Evolutionary conservation across 2,113 vertebrate genomes (phyloP), one percentile per base, ranked within the genome.

Genomic region (Cervus canadensis): DNA sequence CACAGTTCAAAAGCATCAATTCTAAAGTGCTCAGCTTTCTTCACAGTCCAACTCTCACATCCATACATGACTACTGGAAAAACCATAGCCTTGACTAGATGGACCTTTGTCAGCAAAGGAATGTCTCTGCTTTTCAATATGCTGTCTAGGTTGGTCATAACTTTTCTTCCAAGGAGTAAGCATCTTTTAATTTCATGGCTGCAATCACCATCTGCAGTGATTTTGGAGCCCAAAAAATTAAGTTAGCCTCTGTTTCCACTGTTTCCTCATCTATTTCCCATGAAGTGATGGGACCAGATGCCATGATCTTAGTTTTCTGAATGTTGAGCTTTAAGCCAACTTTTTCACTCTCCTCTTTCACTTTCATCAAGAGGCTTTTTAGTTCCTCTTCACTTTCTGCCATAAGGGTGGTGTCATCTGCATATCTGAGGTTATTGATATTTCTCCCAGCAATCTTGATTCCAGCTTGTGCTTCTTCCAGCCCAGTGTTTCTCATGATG

Each of bases 91-190:
- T 67, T 67, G 33, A n/a, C 64, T n/a, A 67, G 19, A n/a, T 0
- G 1, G 8, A 67, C 2, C 33, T 67, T 19, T n/a, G 33, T 67
- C 1, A 0, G 16, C 33, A n/a, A n/a, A 67, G 16, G 19, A 67
- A 67, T 19, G 16, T 67, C 7, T 67, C 62, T n/a, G 33, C 33
- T 67, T 67, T 67, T n/a, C 1, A 67, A n/a, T 67, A 4, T 19
- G 16, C 62, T 67, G 2, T n/a, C 33, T 67, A 67, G 33, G 16
- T n/a, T n/a, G 33, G 62, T 67, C 16, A 67, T 67, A n/a, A n/a
- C 33, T 67, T 67, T n/a, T 1, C 62, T 67, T 19, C 16, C 33
- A 67, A 67, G 62, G 33, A n/a, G 62, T n/a, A 67, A 67, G 62
- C 0, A 0, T n/a, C 62, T 67, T 67, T 67, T 67, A 19, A 67